Conservation (phyloP, 2,113 vertebrate species). For the Phainopepla nitens region DNA sequence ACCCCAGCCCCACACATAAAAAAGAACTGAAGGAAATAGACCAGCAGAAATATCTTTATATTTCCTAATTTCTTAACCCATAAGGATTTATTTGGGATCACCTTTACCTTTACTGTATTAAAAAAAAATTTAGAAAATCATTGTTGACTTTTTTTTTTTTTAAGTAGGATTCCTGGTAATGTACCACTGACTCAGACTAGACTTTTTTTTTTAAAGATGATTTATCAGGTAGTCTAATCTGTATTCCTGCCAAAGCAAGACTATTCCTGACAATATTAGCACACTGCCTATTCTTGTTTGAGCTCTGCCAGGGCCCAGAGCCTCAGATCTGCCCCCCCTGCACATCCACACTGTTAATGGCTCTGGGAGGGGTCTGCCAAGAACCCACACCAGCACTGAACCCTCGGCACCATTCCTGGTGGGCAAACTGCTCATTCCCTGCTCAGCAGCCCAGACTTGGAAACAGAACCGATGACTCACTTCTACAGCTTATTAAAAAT, state of each 20-base stretch:
- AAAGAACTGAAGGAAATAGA: neutral
- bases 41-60: neutral
- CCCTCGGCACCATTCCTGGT: neutral
- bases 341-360: neutral
- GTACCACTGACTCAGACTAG: neutral
- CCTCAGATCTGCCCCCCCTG: neutral
- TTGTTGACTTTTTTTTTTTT: neutral
- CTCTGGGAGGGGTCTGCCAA: neutral
- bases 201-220: neutral
- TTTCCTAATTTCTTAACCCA: neutral
- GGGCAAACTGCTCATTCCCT: neutral
- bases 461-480: neutral
- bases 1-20: rapidly evolving
- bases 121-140: neutral
- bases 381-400: neutral
- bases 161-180: neutral
- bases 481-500: neutral
- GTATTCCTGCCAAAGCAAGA: constrained; percentile 35
- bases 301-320: neutral
- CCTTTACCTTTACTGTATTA: neutral
- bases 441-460: neutral
- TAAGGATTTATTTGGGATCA: neutral
- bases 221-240: constrained; percentile 24
- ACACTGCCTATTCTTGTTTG: constrained; percentile 45
- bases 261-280: constrained; percentile 29